These are phyloP conservation scores for Steinernema khuongi DNA, from an alignment of 1,140 invertebrate genomes.

Conservation along the genomic window DNA sequence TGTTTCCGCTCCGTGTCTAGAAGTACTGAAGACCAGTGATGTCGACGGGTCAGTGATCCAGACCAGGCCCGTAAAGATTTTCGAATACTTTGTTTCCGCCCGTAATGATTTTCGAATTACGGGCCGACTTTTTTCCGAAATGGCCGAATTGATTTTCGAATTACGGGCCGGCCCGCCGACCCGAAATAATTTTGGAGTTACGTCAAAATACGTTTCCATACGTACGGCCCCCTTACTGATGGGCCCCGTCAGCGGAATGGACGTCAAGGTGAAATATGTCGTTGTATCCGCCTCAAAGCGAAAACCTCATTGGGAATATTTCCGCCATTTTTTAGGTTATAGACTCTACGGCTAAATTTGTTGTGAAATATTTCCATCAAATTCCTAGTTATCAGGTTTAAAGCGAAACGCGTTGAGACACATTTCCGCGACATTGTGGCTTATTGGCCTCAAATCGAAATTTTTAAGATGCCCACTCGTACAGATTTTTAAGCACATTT, in stretches of 20 bases:
- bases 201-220: background rate
- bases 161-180: constrained; percentile 12
- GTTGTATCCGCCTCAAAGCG: no score
- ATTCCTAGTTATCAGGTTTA: background rate
- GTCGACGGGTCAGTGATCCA: no score
- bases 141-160: background rate
- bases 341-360: background rate
- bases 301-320: no score
- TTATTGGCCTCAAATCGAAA: constrained; percentile 11
- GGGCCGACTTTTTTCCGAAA: background rate
- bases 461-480: background rate
- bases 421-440: no score
- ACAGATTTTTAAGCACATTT: background rate
- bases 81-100: no score
- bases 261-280: no score
- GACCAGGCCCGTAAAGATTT: no score
- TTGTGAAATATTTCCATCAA: background rate
- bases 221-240: background rate
- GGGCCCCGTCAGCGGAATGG: background rate
- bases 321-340: background rate
- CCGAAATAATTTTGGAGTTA: background rate
- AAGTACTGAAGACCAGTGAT: no score
- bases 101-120: no score
- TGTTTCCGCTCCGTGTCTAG: no score
- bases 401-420: no score